Evolutionary conservation across 2,113 vertebrate species (phyloP), one percentile per base, ranked within the genome.

Genomic region (Hippopotamus amphibius): DNA sequence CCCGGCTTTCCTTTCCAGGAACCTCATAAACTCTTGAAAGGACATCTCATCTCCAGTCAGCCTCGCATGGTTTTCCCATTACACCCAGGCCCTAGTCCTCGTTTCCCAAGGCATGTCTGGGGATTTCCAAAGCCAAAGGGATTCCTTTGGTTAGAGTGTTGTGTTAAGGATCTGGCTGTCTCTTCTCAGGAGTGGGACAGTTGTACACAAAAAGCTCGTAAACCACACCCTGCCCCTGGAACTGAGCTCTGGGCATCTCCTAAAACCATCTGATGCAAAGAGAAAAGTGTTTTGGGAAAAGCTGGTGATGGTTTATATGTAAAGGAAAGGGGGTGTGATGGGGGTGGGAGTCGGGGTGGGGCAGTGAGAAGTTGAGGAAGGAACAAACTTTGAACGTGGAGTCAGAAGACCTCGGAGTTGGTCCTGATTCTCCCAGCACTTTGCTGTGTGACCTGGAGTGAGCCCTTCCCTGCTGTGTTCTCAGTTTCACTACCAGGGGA

Each of bases 111-210:
- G n/a, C 15, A 5, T 63, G 13, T 76, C 61, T 69, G 53, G 28
- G 69, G 53, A 77, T 88, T 92, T 96, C 93, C 76, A 94, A 17
- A 61, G 53, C 57, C 43, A 69, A 37, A 50, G 43, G 53, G 50
- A 59, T 92, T 92, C 17, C 77, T 88, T 92, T 10, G 50, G 33
- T 30, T 69, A 68, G 50, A 66, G 22, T 59, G n/a, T 69, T 83
- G 24, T 53, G n/a, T 43, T 59, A 22, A n/a, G 26, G 53, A 53
- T 61, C 66, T 61, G 41, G 16, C 5, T 13, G 30, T 43, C 48
- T 24, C 53, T 82, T 55, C 59, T 82, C 50, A 55, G 16, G 76
- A 69, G 14, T 50, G 15, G 43, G 41, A 76, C 13, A 66, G 37
- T 24, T 41, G 22, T 21, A 48, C 22, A 72, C 8, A 43, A 7